Conservation (phyloP, 2,113 vertebrate species). For the Genyomyrus donnyi region DNA sequence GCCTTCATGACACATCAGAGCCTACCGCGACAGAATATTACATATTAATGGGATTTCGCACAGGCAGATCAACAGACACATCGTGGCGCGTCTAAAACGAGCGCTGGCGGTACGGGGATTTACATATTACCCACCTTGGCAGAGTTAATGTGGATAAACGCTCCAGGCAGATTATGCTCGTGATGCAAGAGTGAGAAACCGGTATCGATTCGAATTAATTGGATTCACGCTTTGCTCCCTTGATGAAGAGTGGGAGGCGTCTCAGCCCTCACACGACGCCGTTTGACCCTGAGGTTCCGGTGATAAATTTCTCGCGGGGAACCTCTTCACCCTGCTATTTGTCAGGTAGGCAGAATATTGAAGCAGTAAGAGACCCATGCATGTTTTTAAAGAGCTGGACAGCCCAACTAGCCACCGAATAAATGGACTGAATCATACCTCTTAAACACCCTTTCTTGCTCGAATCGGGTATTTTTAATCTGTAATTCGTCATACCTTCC, state of each 20-base stretch:
- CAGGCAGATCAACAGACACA: neutral
- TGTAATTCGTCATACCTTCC: neutral
- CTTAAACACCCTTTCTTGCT: neutral
- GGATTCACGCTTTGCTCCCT: neutral
- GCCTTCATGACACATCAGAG: neutral
- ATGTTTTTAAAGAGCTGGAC: neutral
- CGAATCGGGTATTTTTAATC: neutral
- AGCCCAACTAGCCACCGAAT: neutral
- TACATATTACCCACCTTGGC: neutral
- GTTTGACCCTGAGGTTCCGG: neutral
- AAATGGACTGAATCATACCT: neutral
- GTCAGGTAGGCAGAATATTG: conserved; percentile 2
- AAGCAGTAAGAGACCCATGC: neutral
- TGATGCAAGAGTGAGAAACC: conserved; percentile 11
- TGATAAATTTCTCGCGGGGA: neutral
- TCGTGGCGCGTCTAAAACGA: neutral
- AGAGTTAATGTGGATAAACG: neutral
- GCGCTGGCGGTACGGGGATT: neutral
- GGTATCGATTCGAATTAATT: conserved; percentile 5
- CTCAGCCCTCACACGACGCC: neutral
- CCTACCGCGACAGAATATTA: neutral
- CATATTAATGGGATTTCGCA: neutral
- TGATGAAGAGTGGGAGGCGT: neutral
- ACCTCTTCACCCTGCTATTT: neutral
- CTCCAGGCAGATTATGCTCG: neutral